phyloP scores from a whole-genome alignment of 2,113 vertebrate genomes.

The Chinchilla lanigera region DNA sequence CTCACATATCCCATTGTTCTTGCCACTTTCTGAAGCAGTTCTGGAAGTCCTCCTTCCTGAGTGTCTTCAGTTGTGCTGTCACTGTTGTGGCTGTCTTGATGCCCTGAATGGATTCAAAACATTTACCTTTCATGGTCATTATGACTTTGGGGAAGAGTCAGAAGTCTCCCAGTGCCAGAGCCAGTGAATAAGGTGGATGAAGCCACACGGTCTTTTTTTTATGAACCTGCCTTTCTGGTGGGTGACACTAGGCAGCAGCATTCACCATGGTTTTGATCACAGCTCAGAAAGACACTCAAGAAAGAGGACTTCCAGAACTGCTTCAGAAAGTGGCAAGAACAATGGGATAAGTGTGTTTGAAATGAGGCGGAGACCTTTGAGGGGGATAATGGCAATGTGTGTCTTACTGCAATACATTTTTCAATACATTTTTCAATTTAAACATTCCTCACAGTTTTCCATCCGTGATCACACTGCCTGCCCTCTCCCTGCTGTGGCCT shows the following conservation, averaged over 20 bases:
- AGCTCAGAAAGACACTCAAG: background rate
- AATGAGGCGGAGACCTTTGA: background rate
- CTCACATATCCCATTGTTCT: background rate
- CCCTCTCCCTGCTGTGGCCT: background rate
- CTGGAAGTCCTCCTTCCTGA: background rate
- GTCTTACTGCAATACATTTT: background rate
- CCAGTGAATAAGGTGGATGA: background rate
- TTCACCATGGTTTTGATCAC: background rate
- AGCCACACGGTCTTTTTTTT: background rate
- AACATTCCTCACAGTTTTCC: background rate
- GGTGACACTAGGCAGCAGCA: background rate
- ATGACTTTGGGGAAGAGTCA: background rate
- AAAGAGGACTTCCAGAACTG: background rate
- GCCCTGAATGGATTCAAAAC: background rate
- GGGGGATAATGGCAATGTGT: background rate
- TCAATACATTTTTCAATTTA: background rate
- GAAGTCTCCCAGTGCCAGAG: background rate
- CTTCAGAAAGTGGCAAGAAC: background rate
- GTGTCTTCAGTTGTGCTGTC: background rate
- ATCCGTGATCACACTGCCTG: background rate
- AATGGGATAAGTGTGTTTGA: background rate
- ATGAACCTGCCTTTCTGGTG: background rate
- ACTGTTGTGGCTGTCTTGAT: background rate
- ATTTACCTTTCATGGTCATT: background rate
- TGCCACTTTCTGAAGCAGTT: background rate